Base-by-base conservation (phyloP, 2,888 invertebrate species). In the Plagodis dolabraria region DNA sequence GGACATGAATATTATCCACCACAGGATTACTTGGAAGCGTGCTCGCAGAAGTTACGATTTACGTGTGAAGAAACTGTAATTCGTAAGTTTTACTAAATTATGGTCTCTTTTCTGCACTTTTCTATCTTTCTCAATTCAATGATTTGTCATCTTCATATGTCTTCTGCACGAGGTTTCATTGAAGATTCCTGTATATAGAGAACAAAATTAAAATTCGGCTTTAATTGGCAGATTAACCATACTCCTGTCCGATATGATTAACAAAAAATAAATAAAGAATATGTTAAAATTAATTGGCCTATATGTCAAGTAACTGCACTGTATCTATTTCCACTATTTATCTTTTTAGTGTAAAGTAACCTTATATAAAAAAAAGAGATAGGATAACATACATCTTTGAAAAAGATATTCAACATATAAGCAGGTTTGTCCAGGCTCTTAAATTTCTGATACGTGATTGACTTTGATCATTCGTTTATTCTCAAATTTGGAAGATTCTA, bases 1-100 rank as follows among this genome's bases (percentile, higher is more conserved):
- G 55, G 46, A 50, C 12, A 35, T 8, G 10, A 49, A 49, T 57
- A 9, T 57, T 57, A 50, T 57, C 42, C 43, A 53, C 50, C 50
- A 57, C 57, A 61, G 61, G 50, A 57, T 44, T 8, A 50, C 38
- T 50, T 61, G 60, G 56, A 56, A 49, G 46, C 56, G 56, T 42
- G 60, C 60, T 51, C 40, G 60, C 53, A 50, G 59, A 53, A 49
- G 40, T 54, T 46, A 53, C 40, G 10, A 43, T 51, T 61, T 44
- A 38, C 60, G 45, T 50, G 57, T 57, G 48, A 57, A 12, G 33
- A 44, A 49, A 53, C 42, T 22, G 36, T 49, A 52, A 46, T n/a
- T 57, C 34, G 61, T 57, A 57, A 57, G 57, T 61, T 52, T 33
- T 22, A 53, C 36, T 56, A 52, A 54, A 43, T 52, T 36, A n/a